These are phyloP conservation scores for Pseudachorutes palmiensis DNA, from an alignment of 1,140 invertebrate genomes.

Conservation along the genomic window DNA sequence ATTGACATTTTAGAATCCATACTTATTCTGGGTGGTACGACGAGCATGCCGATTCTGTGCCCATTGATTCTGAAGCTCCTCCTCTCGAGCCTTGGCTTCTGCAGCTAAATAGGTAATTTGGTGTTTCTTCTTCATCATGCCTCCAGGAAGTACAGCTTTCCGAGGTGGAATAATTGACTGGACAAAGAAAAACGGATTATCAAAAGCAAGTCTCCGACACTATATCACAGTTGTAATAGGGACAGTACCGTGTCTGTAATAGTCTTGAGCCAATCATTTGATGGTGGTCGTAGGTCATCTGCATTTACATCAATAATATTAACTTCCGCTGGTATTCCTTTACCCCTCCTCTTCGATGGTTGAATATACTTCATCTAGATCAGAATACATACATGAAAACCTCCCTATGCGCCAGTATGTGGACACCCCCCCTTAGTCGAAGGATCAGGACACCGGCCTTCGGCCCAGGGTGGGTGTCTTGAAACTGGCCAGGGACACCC, in stretches of 20 bases:
- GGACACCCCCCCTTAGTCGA: no score
- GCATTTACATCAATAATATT: constrained; percentile 74
- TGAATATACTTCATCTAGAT: constrained; percentile 33
- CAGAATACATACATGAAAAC: neutral
- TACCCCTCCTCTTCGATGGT: constrained; percentile 46
- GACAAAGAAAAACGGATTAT: constrained; percentile 10
- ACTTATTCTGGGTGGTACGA: constrained; percentile 77
- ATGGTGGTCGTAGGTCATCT: constrained; percentile 68
- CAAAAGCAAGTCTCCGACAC: no score
- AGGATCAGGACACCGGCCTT: no score
- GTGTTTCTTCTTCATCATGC: constrained; percentile 62
- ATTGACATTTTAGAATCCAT: constrained; percentile 60
- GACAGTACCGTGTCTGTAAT: constrained; percentile 32
- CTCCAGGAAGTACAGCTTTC: constrained; percentile 25
- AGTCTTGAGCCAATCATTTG: constrained; percentile 70
- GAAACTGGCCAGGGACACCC: no score
- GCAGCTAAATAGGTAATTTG: constrained; percentile 91
- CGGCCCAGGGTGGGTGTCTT: no score
- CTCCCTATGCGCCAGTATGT: no score
- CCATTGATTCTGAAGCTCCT: constrained; percentile 90
- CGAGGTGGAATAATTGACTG: constrained; percentile 26
- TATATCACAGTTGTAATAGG: no score
- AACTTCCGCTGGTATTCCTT: constrained; percentile 48
- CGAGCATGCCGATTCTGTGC: constrained; percentile 72
- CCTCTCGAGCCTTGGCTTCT: constrained; percentile 83